These are phyloP conservation scores for Pachydiplax longipennis DNA, from an alignment of 2,888 invertebrate genomes.

Conservation along the genomic window DNA sequence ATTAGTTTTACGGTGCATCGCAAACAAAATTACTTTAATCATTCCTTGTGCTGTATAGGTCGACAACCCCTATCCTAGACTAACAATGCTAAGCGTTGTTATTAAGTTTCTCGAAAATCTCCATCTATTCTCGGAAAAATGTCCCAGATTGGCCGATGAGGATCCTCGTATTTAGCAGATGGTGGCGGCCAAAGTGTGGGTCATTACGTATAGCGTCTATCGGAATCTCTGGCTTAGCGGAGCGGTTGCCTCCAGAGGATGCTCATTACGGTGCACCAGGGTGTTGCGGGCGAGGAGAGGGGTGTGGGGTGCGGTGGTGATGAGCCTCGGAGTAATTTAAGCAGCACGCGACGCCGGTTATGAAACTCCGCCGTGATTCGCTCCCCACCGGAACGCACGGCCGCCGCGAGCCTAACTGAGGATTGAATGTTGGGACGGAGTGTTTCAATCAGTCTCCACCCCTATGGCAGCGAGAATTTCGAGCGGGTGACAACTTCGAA, in stretches of 20 bases:
- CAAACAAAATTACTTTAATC: too few relatives aligned
- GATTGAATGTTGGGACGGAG: neutral
- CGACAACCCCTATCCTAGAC: too few relatives aligned
- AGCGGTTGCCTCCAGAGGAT: neutral
- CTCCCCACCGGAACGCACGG: neutral
- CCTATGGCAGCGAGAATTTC: neutral
- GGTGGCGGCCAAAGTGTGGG: neutral
- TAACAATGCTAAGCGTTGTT: too few relatives aligned
- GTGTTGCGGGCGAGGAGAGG: neutral
- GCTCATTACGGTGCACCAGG: constrained; percentile 12
- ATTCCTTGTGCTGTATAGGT: too few relatives aligned
- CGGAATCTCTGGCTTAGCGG: constrained; percentile 18
- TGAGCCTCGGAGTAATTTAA: neutral
- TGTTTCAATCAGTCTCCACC: neutral
- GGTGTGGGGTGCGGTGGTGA: neutral
- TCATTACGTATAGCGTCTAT: constrained; percentile 11
- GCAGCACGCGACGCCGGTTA: neutral
- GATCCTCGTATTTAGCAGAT: neutral
- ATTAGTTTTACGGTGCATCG: too few relatives aligned
- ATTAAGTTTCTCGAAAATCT: neutral
- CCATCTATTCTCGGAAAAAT: neutral
- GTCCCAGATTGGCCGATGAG: neutral
- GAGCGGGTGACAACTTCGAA: neutral
- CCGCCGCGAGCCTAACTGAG: neutral
- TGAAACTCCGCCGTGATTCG: neutral